These are phyloP conservation scores for Ophioderma brevispina DNA, from an alignment of 35 echinoderm and acorn worm species.

Conservation along the genomic window DNA sequence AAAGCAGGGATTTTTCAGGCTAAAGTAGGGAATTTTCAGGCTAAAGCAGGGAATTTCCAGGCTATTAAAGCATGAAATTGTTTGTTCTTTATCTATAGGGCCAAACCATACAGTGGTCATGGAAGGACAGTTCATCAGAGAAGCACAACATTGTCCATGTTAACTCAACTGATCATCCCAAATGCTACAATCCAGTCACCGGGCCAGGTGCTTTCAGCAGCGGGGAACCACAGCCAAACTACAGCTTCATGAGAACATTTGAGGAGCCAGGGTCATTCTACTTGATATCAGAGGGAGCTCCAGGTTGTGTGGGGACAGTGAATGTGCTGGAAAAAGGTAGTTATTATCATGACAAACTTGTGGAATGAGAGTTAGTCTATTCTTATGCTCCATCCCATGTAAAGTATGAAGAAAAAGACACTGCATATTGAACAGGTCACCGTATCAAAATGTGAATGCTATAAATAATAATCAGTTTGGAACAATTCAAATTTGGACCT, in stretches of 20 bases:
- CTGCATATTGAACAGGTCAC: too few relatives aligned
- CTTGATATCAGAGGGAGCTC: slow-evolving; percentile 53
- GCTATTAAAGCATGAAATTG: too few relatives aligned
- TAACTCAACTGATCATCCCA: slow-evolving; percentile 27
- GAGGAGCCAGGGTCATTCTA: slow-evolving; percentile 54
- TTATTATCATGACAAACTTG: neutral
- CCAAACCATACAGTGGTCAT: slow-evolving; percentile 61
- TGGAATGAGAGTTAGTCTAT: too few relatives aligned
- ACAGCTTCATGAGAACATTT: slow-evolving; percentile 55
- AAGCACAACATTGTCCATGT: slow-evolving; percentile 73
- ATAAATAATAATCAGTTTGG: too few relatives aligned
- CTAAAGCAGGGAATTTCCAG: too few relatives aligned
- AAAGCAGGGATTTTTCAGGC: too few relatives aligned
- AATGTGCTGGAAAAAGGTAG: slow-evolving; percentile 64
- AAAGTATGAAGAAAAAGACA: too few relatives aligned
- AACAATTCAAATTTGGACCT: too few relatives aligned
- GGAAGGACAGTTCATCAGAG: slow-evolving; percentile 59
- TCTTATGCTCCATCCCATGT: too few relatives aligned
- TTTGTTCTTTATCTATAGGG: too few relatives aligned
- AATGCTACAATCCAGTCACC: slow-evolving; percentile 28
- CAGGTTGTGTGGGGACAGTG: slow-evolving; percentile 32
- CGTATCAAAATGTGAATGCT: too few relatives aligned
- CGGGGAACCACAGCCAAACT: slow-evolving; percentile 14
- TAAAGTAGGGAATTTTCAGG: too few relatives aligned
- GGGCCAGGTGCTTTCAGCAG: slow-evolving; percentile 50